These are phyloP conservation scores for Premnoplex brunnescens DNA, from an alignment of 2,797 vertebrate species.

Conservation along the genomic window DNA sequence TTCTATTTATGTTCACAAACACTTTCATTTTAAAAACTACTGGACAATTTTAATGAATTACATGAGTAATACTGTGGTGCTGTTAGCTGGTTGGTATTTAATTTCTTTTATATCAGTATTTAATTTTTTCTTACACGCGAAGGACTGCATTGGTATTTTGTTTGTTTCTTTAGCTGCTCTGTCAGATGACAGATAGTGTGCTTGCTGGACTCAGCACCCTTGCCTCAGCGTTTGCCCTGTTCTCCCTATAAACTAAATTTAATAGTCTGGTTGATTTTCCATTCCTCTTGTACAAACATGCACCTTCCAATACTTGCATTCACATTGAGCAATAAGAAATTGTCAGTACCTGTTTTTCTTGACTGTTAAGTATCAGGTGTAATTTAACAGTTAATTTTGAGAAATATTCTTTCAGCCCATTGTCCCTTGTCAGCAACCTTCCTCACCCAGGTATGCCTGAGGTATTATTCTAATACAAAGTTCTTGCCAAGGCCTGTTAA, in stretches of 20 bases:
- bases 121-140: neutral
- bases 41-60: neutral
- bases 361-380: neutral
- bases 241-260: neutral
- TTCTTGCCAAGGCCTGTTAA: neutral
- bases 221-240: neutral
- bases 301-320: neutral
- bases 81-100: neutral
- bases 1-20: neutral
- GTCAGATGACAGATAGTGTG: neutral
- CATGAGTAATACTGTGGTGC: neutral
- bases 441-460: neutral
- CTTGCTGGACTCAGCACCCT: neutral
- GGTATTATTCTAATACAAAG: neutral
- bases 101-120: neutral
- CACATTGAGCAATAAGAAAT: neutral
- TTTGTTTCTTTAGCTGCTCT: neutral
- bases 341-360: conserved; percentile 26
- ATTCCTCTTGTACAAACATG: conserved; percentile 7
- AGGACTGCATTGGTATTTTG: neutral
- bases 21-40: neutral
- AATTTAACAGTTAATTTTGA: neutral
- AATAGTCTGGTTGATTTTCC: neutral
- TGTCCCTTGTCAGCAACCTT: neutral
- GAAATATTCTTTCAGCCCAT: neutral